Percentiles rank a stretch among this genome's conserved stretches.
Conservation (phyloP, 2,113 vertebrate genomes). For the Rhagologus leucostigma region DNA sequence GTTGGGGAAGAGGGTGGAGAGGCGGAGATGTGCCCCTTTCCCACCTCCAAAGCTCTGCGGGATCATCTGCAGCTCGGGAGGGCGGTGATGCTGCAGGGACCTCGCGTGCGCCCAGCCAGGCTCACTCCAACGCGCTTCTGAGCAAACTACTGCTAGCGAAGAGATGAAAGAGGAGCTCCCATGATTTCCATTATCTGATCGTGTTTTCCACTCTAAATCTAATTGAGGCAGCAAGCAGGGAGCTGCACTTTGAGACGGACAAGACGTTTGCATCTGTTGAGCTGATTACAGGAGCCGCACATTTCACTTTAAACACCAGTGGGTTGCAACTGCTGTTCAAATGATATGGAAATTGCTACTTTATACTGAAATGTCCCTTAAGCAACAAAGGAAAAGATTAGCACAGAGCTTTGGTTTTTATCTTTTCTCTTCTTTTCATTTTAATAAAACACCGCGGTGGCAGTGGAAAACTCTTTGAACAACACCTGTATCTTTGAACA, state of each 20-base stretch:
- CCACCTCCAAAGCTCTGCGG: rapidly evolving
- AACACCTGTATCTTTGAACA: constrained; percentile 3
- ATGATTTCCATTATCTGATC: not conserved
- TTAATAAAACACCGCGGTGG: not conserved
- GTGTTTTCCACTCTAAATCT: not conserved
- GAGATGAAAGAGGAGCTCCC: not conserved
- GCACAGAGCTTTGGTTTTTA: not conserved
- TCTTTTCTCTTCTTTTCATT: not conserved
- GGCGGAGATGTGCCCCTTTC: not conserved
- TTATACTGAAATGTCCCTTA: constrained; percentile 46
- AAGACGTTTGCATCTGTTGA: constrained; percentile 31
- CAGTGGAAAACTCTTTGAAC: not conserved
- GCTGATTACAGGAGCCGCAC: constrained; percentile 29
- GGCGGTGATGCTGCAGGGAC: not conserved
- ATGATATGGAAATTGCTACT: constrained; percentile 64
- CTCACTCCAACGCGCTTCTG: not conserved
- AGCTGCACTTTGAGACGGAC: not conserved
- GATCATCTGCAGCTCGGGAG: not conserved
- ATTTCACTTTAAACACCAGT: constrained; percentile 39
- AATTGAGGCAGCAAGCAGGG: not conserved
- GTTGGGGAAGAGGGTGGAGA: rapidly evolving
- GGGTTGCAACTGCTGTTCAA: constrained; percentile 60
- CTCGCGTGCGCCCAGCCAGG: rapidly evolving
- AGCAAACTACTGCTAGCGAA: not conserved
- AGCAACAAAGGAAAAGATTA: constrained; percentile 54